Evolutionary conservation across 2,113 vertebrate species (phyloP).

Genomic region (Bubo blakistoni): DNA sequence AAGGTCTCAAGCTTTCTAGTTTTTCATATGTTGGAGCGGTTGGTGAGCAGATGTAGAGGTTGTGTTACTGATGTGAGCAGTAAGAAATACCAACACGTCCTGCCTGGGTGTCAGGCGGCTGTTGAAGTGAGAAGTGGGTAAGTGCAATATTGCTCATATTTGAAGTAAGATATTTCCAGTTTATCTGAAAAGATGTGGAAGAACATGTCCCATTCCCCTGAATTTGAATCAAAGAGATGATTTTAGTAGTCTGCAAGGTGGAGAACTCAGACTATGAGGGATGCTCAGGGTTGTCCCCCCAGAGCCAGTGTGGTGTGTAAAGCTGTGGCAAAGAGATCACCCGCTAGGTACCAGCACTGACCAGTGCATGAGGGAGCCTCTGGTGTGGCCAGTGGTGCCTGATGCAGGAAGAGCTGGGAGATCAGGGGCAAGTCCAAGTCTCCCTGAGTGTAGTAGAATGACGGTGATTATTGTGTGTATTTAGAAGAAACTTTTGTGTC

Average conservation of each 20-base stretch:
- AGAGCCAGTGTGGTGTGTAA: not conserved
- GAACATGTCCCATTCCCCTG: not conserved
- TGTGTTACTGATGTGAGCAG: not conserved
- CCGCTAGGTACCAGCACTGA: fast-evolving
- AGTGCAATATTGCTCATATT: not conserved
- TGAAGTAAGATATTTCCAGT: not conserved
- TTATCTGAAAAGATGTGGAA: not conserved
- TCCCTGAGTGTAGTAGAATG: fast-evolving
- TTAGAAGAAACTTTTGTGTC: not conserved
- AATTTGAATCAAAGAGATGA: not conserved
- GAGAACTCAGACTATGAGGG: not conserved
- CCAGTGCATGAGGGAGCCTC: not conserved
- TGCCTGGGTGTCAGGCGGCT: not conserved
- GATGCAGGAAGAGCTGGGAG: not conserved
- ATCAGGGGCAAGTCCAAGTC: not conserved
- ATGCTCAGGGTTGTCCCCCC: not conserved
- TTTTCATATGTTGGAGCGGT: not conserved
- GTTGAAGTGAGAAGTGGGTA: not conserved
- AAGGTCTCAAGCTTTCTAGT: not conserved
- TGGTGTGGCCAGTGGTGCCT: not conserved
- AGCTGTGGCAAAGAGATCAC: not conserved
- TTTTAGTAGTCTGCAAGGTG: not conserved
- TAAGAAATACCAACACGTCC: not conserved
- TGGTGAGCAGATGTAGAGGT: not conserved
- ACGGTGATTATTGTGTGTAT: not conserved